These are phyloP conservation scores for Lottia gigantea DNA, from an alignment of 2,888 invertebrate genomes.

Conservation along the genomic window DNA sequence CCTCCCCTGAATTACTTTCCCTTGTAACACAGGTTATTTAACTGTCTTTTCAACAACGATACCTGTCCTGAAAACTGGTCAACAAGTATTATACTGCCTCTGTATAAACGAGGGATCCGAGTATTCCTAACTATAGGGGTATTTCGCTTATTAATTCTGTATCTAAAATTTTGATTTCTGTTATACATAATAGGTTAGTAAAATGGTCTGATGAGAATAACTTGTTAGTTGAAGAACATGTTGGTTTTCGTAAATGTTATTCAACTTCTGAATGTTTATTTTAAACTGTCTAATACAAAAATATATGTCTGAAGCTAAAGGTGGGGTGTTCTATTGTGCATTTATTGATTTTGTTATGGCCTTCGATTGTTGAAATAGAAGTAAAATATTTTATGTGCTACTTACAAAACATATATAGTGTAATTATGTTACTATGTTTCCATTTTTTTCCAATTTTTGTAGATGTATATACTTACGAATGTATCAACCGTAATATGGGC, in stretches of 20 bases:
- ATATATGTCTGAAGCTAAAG: neutral
- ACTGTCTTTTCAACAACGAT: neutral
- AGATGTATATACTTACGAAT: too few relatives aligned
- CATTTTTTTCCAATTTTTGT: too few relatives aligned
- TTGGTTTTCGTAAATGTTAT: constrained; percentile 1
- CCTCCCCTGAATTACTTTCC: neutral
- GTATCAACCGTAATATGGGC: too few relatives aligned
- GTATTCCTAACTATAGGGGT: neutral
- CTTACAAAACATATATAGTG: neutral
- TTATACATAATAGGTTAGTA: constrained; percentile 10
- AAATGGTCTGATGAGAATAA: constrained; percentile 15
- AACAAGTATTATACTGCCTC: neutral
- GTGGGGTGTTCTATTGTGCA: constrained; percentile 7
- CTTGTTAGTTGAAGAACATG: neutral
- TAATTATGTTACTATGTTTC: too few relatives aligned
- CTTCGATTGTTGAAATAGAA: constrained; percentile 5
- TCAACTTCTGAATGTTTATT: constrained; percentile 2
- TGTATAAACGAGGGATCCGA: neutral
- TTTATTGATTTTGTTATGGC: neutral
- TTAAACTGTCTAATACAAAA: neutral
- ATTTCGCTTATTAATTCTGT: neutral
- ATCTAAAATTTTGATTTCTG: neutral
- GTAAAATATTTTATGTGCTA: neutral
- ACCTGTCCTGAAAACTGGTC: neutral
- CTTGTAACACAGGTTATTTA: neutral